Base-by-base conservation (phyloP, 2,113 vertebrate genomes). In the Progne subis region DNA sequence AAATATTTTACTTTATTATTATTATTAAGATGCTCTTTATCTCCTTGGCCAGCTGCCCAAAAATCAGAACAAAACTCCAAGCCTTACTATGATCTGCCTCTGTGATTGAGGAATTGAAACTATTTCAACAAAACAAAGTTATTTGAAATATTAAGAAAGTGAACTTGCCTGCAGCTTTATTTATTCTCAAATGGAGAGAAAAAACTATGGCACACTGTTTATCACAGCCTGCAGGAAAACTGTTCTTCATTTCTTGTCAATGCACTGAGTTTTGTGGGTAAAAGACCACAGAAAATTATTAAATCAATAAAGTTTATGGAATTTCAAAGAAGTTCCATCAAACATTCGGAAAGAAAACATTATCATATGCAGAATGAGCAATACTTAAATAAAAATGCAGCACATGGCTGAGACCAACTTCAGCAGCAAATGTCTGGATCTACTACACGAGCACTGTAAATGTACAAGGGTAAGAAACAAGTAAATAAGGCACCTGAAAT, bases 401-500 rank as follows among this genome's bases (percentile, higher is more conserved):
- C 25, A 10, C 0, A 3, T 84, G 14, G 15, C 39, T 75, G 56
- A 91, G 84, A 70, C 1, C 26, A 72, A 78, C 31, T 67, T 47
- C 34, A 67, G 57, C 60, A 81, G 37, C 14, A 77, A 18, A 82
- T 29, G 37, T 86, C 37, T 49, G 68, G 9, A 47, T 44, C 26
- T 47, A 17, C 26, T 64, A 2, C 16, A 43, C 0, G 0, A 82
- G 32, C 3, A 29, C 17, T 31, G 60, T 3, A 70, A 70, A 70
- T 3, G 50, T 10, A 7, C 29, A 49, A 2, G 2, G 17, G 18
- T 1, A 70, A 82, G 49, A 61, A 76, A 18, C 34, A 47, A 46
- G 24, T 9, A 65, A 61, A 79, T 28, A 68, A 39, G 6, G 49
- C 12, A 64, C 57, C 19, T 43, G 52, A 92, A 94, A 76, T 28